Base-by-base conservation (phyloP, 2,113 vertebrate species). In the Brachypteracias leptosomus region DNA sequence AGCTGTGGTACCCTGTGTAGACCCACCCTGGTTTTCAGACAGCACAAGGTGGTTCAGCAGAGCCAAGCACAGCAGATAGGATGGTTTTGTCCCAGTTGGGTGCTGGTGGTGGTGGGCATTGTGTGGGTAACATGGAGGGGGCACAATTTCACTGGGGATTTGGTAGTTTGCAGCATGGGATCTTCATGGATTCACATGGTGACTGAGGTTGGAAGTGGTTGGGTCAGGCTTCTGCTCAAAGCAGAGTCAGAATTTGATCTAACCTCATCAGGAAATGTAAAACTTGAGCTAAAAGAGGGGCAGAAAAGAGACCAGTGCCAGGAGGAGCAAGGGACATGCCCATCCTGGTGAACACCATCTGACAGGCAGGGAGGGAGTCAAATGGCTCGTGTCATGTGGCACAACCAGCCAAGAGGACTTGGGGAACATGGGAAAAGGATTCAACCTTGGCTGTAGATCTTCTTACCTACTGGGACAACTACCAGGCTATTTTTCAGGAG, bases 1-100 rank as follows among this genome's bases (percentile, higher is more conserved):
- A 46, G 22, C 10, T 0, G 1, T 11, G 36, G 25, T 33, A 51
- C 5, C 21, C 49, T 3, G 1, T 0, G 0, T 20, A 6, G 13
- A 57, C 59, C 33, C 33, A 65, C 11, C 8, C 33, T 46, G 67
- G 19, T 31, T 85, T 88, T 65, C 1, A 19, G 36, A 10, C 49
- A 28, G 33, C 65, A 36, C 3, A 3, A 55, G 28, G 35, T 36
- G 51, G 35, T 21, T 83, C 28, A 35, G 72, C 8, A n/a, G 54
- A 17, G 11, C 25, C 35, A 61, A 29, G 10, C 54, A n/a, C n/a
- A 70, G 59, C 52, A 82, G 62, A 10, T 4, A 13, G 40, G 38
- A 18, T 24, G 44, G 17, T 11, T 72, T 78, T 49, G 68, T 36
- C 77, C 46, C 57, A 61, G 6, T 1, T 81, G 42, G 35, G 28